Base-by-base conservation (phyloP, 2,888 invertebrate genomes). In the Abrostola triplasia region DNA sequence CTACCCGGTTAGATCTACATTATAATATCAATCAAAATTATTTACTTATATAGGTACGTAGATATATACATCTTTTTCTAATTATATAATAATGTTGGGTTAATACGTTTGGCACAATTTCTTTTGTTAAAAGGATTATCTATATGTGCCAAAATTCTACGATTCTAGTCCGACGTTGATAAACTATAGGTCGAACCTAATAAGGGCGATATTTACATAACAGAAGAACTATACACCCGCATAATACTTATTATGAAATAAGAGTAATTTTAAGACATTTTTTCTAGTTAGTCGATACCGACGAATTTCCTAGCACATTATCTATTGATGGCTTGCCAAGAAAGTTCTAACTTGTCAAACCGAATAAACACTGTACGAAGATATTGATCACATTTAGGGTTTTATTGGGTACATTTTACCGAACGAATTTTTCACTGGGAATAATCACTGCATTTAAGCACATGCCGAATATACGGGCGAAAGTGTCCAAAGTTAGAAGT, bases 21-120 rank as follows among this genome's bases (percentile, higher is more conserved):
- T 55, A 44, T 64, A 54, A 62, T 64, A 69, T 70, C 66, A 59
- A 69, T 75, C 57, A 67, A 80, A 79, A 80, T 68, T 66, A 78
- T 79, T 80, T 82, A 79, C 81, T 82, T 82, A 81, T 75, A 83
- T 83, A 81, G 70, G 52, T 77, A 84, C 77, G 73, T 77, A 63
- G 48, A 57, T 72, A 83, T 82, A 76, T 91, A 90, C 90, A 72
- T 87, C 87, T 89, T 80, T 87, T 59, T 82, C 86, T 89, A 90
- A 86, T 88, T 84, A 66, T 76, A 88, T 90, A 88, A 24, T 80
- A 47, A 66, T 69, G 67, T 79, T 84, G 77, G 80, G 82, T 87
- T 82, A 83, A 83, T 88, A 84, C 78, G 79, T 81, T 88, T 86
- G 87, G 87, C 88, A 88, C 87, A 83, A 79, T 81, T 68, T 73